Conservation (phyloP, 2,888 invertebrate genomes). For the Drosophila atripex region DNA sequence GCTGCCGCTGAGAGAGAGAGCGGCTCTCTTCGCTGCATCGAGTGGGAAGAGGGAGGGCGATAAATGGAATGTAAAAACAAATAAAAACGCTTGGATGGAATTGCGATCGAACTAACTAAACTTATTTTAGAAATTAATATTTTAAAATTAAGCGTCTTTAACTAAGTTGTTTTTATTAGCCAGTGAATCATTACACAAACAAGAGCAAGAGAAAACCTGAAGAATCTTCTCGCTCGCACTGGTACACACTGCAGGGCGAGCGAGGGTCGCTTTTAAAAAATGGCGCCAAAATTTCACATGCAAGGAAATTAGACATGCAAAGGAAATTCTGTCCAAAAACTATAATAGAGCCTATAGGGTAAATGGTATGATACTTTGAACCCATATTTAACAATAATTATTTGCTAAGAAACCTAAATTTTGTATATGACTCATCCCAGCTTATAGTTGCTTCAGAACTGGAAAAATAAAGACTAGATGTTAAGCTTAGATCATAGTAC, state of each 20-base stretch:
- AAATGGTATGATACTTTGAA: too few relatives aligned
- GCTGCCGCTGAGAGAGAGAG: slow-evolving; percentile 17
- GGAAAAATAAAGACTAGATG: too few relatives aligned
- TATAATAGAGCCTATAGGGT: too few relatives aligned
- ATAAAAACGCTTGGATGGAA: slow-evolving; percentile 56
- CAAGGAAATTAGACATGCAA: too few relatives aligned
- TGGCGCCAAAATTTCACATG: slow-evolving; percentile 60
- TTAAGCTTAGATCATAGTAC: too few relatives aligned
- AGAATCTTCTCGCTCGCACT: slow-evolving; percentile 45
- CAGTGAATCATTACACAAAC: background rate
- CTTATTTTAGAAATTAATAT: background rate
- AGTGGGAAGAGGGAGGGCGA: slow-evolving; percentile 56
- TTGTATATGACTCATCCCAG: too few relatives aligned
- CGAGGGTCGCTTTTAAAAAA: slow-evolving; percentile 59
- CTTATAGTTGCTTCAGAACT: too few relatives aligned
- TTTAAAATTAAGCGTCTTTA: background rate
- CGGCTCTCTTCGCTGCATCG: slow-evolving; percentile 15
- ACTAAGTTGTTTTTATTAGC: background rate
- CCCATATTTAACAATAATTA: too few relatives aligned
- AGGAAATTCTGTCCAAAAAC: too few relatives aligned
- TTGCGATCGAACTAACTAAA: slow-evolving; percentile 25
- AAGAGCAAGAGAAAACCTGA: background rate
- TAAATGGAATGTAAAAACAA: slow-evolving; percentile 74
- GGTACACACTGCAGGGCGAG: slow-evolving; percentile 40
- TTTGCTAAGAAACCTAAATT: too few relatives aligned